Evolutionary conservation across 2,113 vertebrate genomes (phyloP).

Genomic region (Tragulus kanchil): DNA sequence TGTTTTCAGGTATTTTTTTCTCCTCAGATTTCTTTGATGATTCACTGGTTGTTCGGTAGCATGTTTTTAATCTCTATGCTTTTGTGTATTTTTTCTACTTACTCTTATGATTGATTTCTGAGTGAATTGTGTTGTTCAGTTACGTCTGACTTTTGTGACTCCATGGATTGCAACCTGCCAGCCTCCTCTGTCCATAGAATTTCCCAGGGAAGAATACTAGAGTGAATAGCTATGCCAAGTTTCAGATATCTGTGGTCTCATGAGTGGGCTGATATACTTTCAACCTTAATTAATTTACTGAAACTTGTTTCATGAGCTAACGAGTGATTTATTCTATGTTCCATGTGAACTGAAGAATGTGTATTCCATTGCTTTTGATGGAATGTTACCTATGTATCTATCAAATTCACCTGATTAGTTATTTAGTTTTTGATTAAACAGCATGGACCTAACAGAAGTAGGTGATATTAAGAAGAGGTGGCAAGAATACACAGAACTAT

Average conservation of each 20-base stretch:
- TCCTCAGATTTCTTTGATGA: neutral
- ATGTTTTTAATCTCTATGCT: neutral
- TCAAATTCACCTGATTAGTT: neutral
- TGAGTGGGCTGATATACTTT: neutral
- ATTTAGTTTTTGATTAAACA: too few species aligned
- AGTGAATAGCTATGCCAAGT: neutral
- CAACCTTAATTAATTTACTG: neutral
- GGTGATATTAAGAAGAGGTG: too few species aligned
- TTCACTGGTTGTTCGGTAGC: neutral
- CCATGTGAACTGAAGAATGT: neutral
- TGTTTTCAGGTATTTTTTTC: neutral
- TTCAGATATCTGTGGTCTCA: neutral
- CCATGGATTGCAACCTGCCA: neutral
- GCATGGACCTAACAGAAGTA: too few species aligned
- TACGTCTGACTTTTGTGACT: neutral
- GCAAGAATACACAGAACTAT: too few species aligned
- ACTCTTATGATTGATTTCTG: neutral
- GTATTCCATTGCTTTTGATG: neutral
- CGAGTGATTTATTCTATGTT: neutral
- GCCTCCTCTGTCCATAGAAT: neutral
- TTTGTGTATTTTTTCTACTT: neutral
- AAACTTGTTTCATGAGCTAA: neutral
- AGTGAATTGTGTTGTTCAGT: neutral
- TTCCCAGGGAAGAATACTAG: neutral
- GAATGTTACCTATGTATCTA: neutral